Base-by-base conservation (phyloP, 2,888 invertebrate genomes). In the Brachynemurus nebulosus region DNA sequence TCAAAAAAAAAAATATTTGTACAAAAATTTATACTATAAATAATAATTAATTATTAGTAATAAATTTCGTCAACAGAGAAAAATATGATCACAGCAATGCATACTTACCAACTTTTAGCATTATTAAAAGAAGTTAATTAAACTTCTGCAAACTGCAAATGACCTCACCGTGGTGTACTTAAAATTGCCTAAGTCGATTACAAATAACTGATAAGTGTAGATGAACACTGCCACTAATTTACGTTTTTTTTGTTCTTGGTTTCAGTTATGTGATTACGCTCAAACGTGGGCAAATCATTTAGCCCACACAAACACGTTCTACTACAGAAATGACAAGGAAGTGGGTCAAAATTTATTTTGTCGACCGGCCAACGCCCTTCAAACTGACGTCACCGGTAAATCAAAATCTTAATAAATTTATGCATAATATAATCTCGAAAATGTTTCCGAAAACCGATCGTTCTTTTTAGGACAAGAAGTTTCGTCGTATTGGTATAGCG, bases 281-380 rank as follows among this genome's bases (percentile, higher is more conserved):
- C 89, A 90, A 64, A 80, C 82, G 33, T 89, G 88, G 88, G 89
- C 89, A 4, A 88, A 89, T 62, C 80, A 86, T 56, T 65, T 89
- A 55, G 88, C 86, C 9, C 81, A 84, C 60, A 82, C 80, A 3
- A 81, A 85, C 59, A 76, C 76, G 54, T 84, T 88, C 65, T 76
- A 77, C 63, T 81, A 85, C 62, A 70, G 84, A 51, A 80, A 78
- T 60, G 81, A 84, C 60, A 73, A 76, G 40, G 80, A 80, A 54
- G 78, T 85, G 21, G 88, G 86, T 0, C 84, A 86, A 62, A 86
- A 85, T 64, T 66, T 86, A 36, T 85, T 83, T 61, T 83, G 80
- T 62, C 70, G 82, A 47, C 80, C 80, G 2, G 74, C 78, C 33
- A 78, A 76, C 59, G 72, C 71, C 1, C 61, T 78, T 40, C 77